Percentiles rank a stretch among this genome's conserved stretches.
phyloP scores from a whole-genome alignment of 2,113 vertebrate genomes.

The Sylvia atricapilla region DNA sequence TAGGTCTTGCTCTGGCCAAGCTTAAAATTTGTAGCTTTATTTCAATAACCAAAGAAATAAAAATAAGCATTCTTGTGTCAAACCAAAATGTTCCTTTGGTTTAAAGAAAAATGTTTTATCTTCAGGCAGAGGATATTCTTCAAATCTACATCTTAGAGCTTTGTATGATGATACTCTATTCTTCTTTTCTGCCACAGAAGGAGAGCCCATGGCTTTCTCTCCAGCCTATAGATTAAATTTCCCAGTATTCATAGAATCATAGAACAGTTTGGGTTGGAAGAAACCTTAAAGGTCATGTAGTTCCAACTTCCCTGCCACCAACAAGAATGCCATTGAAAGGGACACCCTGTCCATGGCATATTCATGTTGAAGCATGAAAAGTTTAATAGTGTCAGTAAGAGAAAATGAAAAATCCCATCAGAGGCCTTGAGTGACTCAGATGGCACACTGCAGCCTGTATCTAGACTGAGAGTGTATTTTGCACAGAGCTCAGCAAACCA shows the following conservation, averaged over 20 bases:
- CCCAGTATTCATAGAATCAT: not conserved
- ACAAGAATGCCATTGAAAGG: not conserved
- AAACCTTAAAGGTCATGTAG: not conserved
- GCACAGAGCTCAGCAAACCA: not conserved
- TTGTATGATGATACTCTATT: not conserved
- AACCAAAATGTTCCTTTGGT: not conserved
- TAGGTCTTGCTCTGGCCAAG: not conserved
- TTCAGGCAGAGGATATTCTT: not conserved
- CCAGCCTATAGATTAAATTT: not conserved
- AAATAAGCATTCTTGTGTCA: not conserved
- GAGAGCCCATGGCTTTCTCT: not conserved
- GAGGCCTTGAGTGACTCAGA: not conserved
- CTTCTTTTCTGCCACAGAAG: not conserved
- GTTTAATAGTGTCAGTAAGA: not conserved
- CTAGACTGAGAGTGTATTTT: not conserved
- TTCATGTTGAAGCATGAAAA: not conserved
- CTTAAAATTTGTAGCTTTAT: conserved; percentile 3
- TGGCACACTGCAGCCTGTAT: not conserved
- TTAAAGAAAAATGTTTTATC: conserved; percentile 11
- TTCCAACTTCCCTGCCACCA: not conserved
- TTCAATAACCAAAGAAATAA: not conserved
- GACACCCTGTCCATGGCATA: not conserved
- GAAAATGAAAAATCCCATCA: not conserved
- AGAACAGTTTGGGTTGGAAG: not conserved
- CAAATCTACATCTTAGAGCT: not conserved